Evolutionary conservation across 2,113 vertebrate genomes (phyloP).

Genomic region (Festucalex cinctus): DNA sequence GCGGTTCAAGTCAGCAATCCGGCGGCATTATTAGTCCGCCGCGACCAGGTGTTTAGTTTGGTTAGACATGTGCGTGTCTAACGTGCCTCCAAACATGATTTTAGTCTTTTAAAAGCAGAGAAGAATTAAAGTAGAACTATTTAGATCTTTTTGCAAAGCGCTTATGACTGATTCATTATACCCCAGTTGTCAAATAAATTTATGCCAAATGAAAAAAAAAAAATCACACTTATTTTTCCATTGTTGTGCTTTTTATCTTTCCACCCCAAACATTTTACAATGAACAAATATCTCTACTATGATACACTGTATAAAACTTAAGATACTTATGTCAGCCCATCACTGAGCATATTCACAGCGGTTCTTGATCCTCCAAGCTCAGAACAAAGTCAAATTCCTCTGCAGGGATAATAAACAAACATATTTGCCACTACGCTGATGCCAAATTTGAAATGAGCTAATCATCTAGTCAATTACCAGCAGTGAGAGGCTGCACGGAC

Average conservation of each 20-base stretch:
- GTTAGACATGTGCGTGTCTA: constrained; percentile 63
- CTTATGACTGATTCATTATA: constrained; percentile 56
- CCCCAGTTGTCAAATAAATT: constrained; percentile 62
- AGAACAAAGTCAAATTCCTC: constrained; percentile 91
- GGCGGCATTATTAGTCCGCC: constrained; percentile 49
- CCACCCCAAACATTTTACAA: background rate
- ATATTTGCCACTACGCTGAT: background rate
- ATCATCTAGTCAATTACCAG: constrained; percentile 61
- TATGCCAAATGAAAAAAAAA: constrained; percentile 59
- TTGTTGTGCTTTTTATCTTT: background rate
- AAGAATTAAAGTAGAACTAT: constrained; percentile 55
- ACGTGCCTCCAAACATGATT: constrained; percentile 61
- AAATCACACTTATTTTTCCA: constrained; percentile 9
- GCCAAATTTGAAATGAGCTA: background rate
- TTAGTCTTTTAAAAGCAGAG: constrained; percentile 62
- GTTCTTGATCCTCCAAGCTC: constrained; percentile 82
- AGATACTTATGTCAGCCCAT: background rate
- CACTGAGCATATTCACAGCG: constrained; percentile 53
- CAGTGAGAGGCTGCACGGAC: constrained; percentile 86
- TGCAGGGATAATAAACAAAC: constrained; percentile 53
- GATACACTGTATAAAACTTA: background rate
- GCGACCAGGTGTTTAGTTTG: constrained; percentile 48
- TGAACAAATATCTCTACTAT: background rate
- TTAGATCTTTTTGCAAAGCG: constrained; percentile 62
- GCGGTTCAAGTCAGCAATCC: constrained; percentile 56